Base-by-base conservation (phyloP, 2,113 vertebrate species). In the Thamnophis sirtalis region DNA sequence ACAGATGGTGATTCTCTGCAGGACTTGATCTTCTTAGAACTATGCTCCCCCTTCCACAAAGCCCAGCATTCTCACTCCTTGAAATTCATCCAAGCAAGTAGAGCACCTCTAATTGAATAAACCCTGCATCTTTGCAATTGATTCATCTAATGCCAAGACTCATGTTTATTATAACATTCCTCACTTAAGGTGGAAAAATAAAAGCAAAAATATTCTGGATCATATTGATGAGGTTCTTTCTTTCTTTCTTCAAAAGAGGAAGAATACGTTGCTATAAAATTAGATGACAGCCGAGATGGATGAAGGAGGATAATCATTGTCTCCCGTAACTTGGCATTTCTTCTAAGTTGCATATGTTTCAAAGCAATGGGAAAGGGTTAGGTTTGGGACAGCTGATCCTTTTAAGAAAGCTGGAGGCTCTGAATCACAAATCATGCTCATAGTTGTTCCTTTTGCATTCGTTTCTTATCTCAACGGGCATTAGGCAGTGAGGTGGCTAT, bases 11-110 rank as follows among this genome's bases (percentile, higher is more conserved):
- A 80, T 89, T 92, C 90, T 50, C 85, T 73, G 7, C 68, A 84
- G 89, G 92, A 96, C 96, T 91, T 94, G 86, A 80, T 50, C 50
- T 95, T 95, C 94, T 91, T 93, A 95, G 89, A 95, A 96, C 93
- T 0, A 90, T 55, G 90, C 50, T 10, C 4, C 11, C n/a, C 11
- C 63, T n/a, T 48, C 60, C 94, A 49, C 87, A 95, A 95, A 96
- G 94, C 91, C 90, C 15, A 90, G 84, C 90, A 93, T 88, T 93
- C 22, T 48, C 93, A 1, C 94, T 95, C 93, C 91, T 94, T 94
- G 95, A 95, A 96, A 95, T 38, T 92, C 85, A 91, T 92, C 58
- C 86, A 93, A 94, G 95, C 89, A 95, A 89, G 88, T 85, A 95
- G 93, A 94, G 86, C 60, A 93, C 0, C 0, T 93, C 17, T 94